Evolutionary conservation across 2,113 vertebrate genomes (phyloP), one percentile per base, ranked within the genome.

Genomic region (Sebastes fasciatus): DNA sequence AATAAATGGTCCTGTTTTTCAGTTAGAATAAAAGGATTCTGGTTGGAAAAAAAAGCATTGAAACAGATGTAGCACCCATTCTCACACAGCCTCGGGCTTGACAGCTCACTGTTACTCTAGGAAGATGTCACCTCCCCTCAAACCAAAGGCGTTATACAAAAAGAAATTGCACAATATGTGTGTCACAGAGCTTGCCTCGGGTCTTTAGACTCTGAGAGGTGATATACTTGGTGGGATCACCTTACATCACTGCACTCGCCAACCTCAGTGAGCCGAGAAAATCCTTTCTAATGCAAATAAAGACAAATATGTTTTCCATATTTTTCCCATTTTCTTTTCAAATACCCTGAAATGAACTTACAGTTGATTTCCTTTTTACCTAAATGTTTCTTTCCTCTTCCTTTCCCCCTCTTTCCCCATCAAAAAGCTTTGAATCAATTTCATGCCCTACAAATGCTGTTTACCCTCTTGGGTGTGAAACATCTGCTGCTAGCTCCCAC

Each of bases 401-500:
- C 58, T 74, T 68, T 69, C 61, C 64, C 34, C 71, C 67, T 81
- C 71, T 76, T 89, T 85, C 79, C 57, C 83, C 82, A 89, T 92
- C 91, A 92, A 87, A 94, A 93, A 80, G 83, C 87, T 81, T 82
- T 89, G 82, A 93, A 92, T 93, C 93, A 91, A 91, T 93, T 94
- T 94, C 91, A 94, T 94, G 93, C 92, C 89, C 92, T 93, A 92
- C 88, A 93, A 94, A 93, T 92, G 86, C 87, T 93, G 91, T 92
- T 94, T 92, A 92, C 91, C 93, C 93, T 92, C 91, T 92, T 84
- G 91, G 90, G 91, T 91, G 90, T 86, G 85, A 86, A 92, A 90
- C 92, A 93, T 92, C 91, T 94, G 91, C 87, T 87, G 79, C 74
- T 52, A 14, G 71, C 83, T 86, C 77, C 79, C 87, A 69, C 77